Percentiles rank a stretch among this genome's conserved stretches.
Conservation (phyloP, 2,113 vertebrate genomes). For the Oreocharis arfaki region DNA sequence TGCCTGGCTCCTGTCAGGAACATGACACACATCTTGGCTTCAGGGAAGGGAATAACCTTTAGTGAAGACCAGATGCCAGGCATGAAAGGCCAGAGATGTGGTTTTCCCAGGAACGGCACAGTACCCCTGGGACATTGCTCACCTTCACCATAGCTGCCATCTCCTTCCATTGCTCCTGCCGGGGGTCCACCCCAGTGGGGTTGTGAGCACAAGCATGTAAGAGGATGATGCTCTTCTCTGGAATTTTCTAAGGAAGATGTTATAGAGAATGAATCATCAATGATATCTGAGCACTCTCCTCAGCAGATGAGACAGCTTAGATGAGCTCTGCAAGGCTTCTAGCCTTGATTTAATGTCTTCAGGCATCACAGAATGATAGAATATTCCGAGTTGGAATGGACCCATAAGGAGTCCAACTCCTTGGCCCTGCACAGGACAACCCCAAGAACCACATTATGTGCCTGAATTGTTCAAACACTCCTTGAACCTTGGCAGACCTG, state of each 20-base stretch:
- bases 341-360: neutral
- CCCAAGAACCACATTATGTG: neutral
- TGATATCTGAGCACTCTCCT: neutral
- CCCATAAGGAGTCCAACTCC: neutral
- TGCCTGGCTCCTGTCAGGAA: neutral
- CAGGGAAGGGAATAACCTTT: neutral
- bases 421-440: neutral
- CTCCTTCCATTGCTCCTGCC: constrained; percentile 94
- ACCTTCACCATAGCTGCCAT: constrained; percentile 85
- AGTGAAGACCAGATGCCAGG: neutral
- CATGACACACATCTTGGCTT: neutral
- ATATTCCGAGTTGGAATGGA: neutral
- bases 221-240: constrained; percentile 89
- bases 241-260: constrained; percentile 84
- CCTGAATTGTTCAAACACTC: neutral
- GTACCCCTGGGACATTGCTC: neutral
- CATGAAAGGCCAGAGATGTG: neutral
- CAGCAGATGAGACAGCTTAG: neutral
- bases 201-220: constrained; percentile 97
- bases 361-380: neutral
- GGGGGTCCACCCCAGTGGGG: constrained; percentile 94
- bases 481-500: neutral
- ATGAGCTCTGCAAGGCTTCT: neutral
- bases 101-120: neutral
- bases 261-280: neutral